phyloP scores from a whole-genome alignment of 2,113 vertebrate species.

The Heliornis fulica region DNA sequence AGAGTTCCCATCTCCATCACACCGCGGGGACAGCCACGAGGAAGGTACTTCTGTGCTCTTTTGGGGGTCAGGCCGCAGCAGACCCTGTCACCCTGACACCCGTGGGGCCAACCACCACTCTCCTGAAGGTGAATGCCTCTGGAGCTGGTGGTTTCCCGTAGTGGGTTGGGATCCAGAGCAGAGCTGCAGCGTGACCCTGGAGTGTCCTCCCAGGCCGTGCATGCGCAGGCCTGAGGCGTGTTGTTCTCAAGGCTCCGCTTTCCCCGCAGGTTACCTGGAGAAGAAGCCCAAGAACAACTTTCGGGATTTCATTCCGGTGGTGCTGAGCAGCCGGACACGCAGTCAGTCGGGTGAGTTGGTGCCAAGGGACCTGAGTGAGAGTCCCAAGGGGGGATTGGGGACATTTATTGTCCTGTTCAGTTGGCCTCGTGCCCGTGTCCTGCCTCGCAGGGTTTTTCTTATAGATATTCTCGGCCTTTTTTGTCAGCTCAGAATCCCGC shows the following conservation, averaged over 20 bases:
- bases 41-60: slow-evolving; percentile 65
- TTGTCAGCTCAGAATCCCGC: neutral
- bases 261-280: slow-evolving; percentile 71
- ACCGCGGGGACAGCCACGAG: slow-evolving; percentile 52
- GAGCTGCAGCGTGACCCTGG: neutral
- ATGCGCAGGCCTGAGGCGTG: rapidly evolving
- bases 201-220: neutral
- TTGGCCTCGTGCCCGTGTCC: neutral
- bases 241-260: neutral
- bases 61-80: rapidly evolving
- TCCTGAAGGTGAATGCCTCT: neutral
- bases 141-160: neutral
- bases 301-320: slow-evolving; percentile 81
- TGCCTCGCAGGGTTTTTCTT: neutral
- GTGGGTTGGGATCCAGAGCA: rapidly evolving
- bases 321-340: slow-evolving; percentile 81
- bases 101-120: rapidly evolving
- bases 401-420: rapidly evolving
- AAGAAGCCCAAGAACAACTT: slow-evolving; percentile 85
- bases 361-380: neutral
- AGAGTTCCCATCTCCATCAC: slow-evolving; percentile 43
- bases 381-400: neutral
- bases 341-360: slow-evolving; percentile 79
- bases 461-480: neutral
- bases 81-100: neutral